Percentiles rank a stretch among this genome's conserved stretches.
Conservation (phyloP, 2,888 invertebrate species). For the Lampropteryx suffumata region DNA sequence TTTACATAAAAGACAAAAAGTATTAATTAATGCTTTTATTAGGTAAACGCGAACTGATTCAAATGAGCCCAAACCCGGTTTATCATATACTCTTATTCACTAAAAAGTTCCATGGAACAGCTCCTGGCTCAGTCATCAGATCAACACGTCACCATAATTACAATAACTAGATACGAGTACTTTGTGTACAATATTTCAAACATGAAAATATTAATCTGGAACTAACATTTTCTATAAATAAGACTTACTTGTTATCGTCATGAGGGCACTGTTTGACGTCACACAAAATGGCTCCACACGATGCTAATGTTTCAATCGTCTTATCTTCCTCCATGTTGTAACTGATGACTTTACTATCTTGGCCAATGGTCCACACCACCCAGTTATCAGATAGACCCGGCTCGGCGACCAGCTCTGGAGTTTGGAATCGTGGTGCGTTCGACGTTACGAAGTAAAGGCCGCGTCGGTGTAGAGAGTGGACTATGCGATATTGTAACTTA, state of each 20-base stretch:
- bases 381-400: conserved; percentile 37
- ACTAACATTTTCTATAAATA: too few relatives aligned
- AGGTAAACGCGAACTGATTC: too few relatives aligned
- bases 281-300: conserved; percentile 86
- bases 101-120: too few relatives aligned
- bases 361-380: conserved; percentile 83
- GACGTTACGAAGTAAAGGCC: conserved; percentile 85
- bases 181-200: too few relatives aligned
- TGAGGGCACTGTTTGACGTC: conserved; percentile 85
- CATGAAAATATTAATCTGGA: too few relatives aligned
- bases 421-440: conserved; percentile 59
- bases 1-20: too few relatives aligned
- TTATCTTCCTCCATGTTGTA: conserved; percentile 65
- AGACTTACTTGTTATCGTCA: conserved; percentile 85
- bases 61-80: too few relatives aligned
- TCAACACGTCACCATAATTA: too few relatives aligned
- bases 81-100: too few relatives aligned
- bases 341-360: conserved; percentile 83
- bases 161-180: too few relatives aligned
- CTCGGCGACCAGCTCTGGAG: conserved; percentile 6
- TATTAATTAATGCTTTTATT: too few relatives aligned
- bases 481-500: conserved; percentile 51
- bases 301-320: conserved; percentile 69
- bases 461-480: conserved; percentile 81
- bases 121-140: too few relatives aligned